A percentile compares a stretch with the other conserved stretches of the same genome.
Evolutionary conservation across 2,113 vertebrate species (phyloP).

Genomic region (Grallaria varia): DNA sequence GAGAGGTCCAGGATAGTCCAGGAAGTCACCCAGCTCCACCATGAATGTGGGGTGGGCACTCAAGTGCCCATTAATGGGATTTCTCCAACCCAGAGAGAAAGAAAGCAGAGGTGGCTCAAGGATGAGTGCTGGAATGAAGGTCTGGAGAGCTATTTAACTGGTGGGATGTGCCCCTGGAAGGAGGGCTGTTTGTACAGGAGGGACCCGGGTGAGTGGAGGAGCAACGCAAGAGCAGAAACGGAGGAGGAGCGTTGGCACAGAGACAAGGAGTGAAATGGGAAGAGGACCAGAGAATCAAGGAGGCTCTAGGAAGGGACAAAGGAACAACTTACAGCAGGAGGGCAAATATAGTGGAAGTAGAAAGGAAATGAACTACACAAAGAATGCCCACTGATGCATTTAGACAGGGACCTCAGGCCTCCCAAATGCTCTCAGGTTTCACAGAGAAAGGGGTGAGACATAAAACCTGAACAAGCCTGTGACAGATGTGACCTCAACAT

Average conservation of each 20-base stretch:
- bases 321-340: background rate
- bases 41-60: background rate
- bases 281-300: background rate
- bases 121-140: background rate
- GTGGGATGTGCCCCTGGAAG: background rate
- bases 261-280: background rate
- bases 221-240: background rate
- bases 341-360: background rate
- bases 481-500: background rate
- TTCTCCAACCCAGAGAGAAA: background rate
- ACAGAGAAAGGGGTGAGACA: background rate
- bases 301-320: background rate
- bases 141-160: background rate
- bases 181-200: background rate
- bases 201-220: background rate
- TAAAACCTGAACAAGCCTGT: background rate
- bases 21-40: background rate
- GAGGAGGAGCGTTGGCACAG: background rate
- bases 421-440: accelerated
- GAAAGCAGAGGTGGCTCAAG: background rate
- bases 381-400: background rate
- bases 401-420: background rate
- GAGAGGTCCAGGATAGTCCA: background rate
- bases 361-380: background rate
- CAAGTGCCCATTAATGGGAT: accelerated